Evolutionary conservation across 2,797 vertebrate genomes (phyloP), one percentile per base, ranked within the genome.

Genomic region (Myotis myotis): DNA sequence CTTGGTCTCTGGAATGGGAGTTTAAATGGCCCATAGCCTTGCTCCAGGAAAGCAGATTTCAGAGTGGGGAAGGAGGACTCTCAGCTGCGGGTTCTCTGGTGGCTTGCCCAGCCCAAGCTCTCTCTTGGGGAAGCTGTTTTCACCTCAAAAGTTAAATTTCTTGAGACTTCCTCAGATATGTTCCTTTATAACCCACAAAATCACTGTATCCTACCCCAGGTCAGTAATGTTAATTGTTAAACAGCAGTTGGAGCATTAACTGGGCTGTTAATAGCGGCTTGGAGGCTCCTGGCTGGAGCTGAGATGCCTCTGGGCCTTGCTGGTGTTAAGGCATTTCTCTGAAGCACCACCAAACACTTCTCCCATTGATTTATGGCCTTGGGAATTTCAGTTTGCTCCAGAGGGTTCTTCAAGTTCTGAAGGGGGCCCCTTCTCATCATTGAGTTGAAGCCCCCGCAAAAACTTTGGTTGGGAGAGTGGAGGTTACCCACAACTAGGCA

Each of bases 311-410:
- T 95, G 91, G 96, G 93, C 92, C 97, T 97, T 96, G 87, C 96
- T 98, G 97, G 97, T 92, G 30, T 98, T 98, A 97, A 97, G 98
- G 98, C 98, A 98, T 98, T 98, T 97, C 97, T 97, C 98, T 98
- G 98, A 98, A 98, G 97, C 96, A 98, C 95, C 95, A 98, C 97
- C 98, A 97, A 94, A 98, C 98, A 98, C 98, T 98, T 98, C 98
- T 97, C 97, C 97, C 97, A 95, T 97, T 99, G 99, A 99, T 99
- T 99, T 99, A 99, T 99, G 98, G 98, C 97, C 97, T 97, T 98
- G 89, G 94, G 96, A 97, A 96, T 97, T 98, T 98, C 76, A 80
- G 76, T 98, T 97, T 98, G 97, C 95, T 96, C 92, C 94, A 90
- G 91, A 97, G 23, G 88, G 28, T 94, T 96, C 96, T 96, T 96